These are phyloP conservation scores for Cosmorhoe ocellata DNA, from an alignment of 2,888 invertebrate genomes.

Conservation along the genomic window DNA sequence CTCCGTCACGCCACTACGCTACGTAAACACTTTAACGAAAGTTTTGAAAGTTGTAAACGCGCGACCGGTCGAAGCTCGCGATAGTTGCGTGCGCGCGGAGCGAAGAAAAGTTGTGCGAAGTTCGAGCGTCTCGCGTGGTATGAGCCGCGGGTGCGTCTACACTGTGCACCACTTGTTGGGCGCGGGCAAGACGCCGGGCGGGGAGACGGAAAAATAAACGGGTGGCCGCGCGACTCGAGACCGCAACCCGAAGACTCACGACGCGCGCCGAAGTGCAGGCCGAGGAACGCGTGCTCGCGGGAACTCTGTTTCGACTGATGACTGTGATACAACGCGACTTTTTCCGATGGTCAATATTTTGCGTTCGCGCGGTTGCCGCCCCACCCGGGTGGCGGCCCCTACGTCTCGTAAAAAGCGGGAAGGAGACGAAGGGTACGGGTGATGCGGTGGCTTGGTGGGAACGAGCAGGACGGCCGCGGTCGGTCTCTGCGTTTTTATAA, in stretches of 20 bases:
- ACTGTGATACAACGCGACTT: slow-evolving; percentile 83
- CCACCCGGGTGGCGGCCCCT: slow-evolving; percentile 79
- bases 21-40: slow-evolving; percentile 63
- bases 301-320: slow-evolving; percentile 82
- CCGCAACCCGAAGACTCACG: slow-evolving; percentile 80
- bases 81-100: slow-evolving; percentile 64
- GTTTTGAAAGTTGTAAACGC: slow-evolving; percentile 67
- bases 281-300: slow-evolving; percentile 74
- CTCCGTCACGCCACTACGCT: slow-evolving; percentile 63
- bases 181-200: slow-evolving; percentile 76
- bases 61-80: slow-evolving; percentile 55
- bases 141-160: slow-evolving; percentile 60
- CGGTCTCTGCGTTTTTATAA: slow-evolving; percentile 82
- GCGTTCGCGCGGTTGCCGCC: slow-evolving; percentile 82
- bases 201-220: slow-evolving; percentile 74
- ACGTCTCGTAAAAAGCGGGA: slow-evolving; percentile 83
- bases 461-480: slow-evolving; percentile 79
- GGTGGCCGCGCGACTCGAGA: slow-evolving; percentile 62
- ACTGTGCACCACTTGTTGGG: slow-evolving; percentile 78
- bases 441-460: slow-evolving; percentile 68
- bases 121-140: slow-evolving; percentile 72
- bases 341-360: slow-evolving; percentile 84
- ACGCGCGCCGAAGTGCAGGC: slow-evolving; percentile 72
- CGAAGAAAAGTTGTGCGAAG: slow-evolving; percentile 72
- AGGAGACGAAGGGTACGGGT: slow-evolving; percentile 80